Conservation (phyloP, 2,888 invertebrate species). For the Eubasilissa splendida region DNA sequence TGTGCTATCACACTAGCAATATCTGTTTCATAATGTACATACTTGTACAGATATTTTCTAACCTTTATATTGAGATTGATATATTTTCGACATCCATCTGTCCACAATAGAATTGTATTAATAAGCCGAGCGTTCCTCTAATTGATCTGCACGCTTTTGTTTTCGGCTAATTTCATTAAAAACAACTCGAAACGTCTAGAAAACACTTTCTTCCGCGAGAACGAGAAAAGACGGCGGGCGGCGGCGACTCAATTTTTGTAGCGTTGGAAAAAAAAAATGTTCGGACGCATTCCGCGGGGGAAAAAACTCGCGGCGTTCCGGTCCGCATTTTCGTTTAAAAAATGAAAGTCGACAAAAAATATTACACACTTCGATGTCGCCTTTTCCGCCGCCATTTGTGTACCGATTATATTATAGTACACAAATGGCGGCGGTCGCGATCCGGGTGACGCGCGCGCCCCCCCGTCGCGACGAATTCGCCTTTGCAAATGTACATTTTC, state of each 20-base stretch:
- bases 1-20: too few species aligned
- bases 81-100: too few species aligned
- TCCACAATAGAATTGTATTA: too few species aligned
- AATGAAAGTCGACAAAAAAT: slow-evolving; percentile 44
- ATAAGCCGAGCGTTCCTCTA: background rate
- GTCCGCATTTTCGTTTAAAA: slow-evolving; percentile 35
- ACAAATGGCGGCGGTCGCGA: background rate
- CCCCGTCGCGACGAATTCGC: too few species aligned
- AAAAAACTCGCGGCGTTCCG: slow-evolving; percentile 28
- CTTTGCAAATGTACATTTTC: too few species aligned
- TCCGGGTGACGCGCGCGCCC: background rate
- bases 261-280: slow-evolving; percentile 5
- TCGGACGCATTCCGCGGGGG: slow-evolving; percentile 35
- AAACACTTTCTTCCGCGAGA: slow-evolving; percentile 31
- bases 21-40: too few species aligned
- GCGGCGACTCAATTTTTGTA: background rate
- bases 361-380: slow-evolving; percentile 18
- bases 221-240: background rate
- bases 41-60: too few species aligned
- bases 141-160: background rate
- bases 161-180: slow-evolving; percentile 24
- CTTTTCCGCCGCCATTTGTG: background rate
- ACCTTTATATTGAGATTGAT: too few species aligned
- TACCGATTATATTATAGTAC: too few species aligned
- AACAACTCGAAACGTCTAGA: background rate